phyloP scores from a whole-genome alignment of 1,140 invertebrate species.

The Colletes gigas region DNA sequence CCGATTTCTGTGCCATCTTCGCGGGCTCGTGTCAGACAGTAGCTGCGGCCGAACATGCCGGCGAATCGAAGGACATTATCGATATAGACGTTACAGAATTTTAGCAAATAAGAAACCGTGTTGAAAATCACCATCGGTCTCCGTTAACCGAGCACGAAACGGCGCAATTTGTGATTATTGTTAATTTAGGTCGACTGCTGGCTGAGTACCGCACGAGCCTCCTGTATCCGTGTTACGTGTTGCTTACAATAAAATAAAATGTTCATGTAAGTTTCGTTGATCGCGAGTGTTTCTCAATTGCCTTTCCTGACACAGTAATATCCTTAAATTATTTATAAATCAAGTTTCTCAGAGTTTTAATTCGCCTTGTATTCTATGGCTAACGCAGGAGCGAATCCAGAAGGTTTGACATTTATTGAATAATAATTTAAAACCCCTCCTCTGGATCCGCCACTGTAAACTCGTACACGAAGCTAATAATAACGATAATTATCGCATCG shows the following conservation, averaged over 20 bases:
- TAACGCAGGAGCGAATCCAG: too few species aligned
- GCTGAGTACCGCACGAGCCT: slow-evolving; percentile 58
- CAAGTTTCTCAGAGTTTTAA: too few species aligned
- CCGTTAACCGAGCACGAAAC: slow-evolving; percentile 1
- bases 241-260: slow-evolving; percentile 76
- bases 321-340: too few species aligned
- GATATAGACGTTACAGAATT: slow-evolving; percentile 43
- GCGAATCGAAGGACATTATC: slow-evolving; percentile 41
- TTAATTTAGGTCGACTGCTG: slow-evolving; percentile 29
- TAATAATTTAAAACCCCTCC: too few species aligned
- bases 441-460: too few species aligned
- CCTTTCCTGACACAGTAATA: too few species aligned
- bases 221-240: slow-evolving; percentile 76
- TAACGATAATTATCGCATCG: too few species aligned
- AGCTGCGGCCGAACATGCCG: slow-evolving; percentile 47
- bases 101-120: slow-evolving; percentile 27
- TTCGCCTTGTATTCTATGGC: too few species aligned
- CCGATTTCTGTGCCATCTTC: slow-evolving; percentile 71
- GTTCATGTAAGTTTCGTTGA: slow-evolving; percentile 31
- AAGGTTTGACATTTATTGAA: too few species aligned
- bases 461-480: too few species aligned
- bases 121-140: neutral
- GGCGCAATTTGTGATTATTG: slow-evolving; percentile 36
- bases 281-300: neutral
- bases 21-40: slow-evolving; percentile 55